Evolutionary conservation across 2,113 vertebrate species (phyloP).

Genomic region (Coptodon bakossiorum): DNA sequence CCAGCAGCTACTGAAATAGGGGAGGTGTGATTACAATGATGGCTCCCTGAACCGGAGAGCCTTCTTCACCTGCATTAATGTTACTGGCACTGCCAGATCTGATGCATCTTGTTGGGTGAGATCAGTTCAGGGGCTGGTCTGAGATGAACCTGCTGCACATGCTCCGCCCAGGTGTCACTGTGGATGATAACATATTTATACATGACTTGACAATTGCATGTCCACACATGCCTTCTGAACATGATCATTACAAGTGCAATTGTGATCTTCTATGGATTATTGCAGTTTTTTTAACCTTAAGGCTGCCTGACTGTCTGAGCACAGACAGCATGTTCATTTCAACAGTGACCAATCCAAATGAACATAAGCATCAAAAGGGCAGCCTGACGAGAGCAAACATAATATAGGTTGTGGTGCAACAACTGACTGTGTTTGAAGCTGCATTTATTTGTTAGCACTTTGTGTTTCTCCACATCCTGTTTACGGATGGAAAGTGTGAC

Average conservation of each 20-base stretch:
- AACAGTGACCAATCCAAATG: fast-evolving
- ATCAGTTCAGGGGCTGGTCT: fast-evolving
- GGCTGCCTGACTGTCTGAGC: not conserved
- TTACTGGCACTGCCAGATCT: not conserved
- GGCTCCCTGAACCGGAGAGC: not conserved
- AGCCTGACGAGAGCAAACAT: not conserved
- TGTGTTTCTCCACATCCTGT: not conserved
- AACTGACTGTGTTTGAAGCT: not conserved
- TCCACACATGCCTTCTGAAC: not conserved
- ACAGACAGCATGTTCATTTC: not conserved
- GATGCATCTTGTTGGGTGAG: not conserved
- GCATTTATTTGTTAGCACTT: not conserved
- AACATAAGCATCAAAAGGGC: not conserved
- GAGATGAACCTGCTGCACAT: not conserved
- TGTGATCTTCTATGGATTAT: not conserved
- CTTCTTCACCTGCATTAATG: not conserved
- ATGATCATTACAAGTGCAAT: not conserved
- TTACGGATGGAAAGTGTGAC: not conserved
- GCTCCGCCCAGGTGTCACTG: not conserved
- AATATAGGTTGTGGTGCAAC: not conserved
- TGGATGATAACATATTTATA: not conserved
- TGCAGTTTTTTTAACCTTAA: not conserved
- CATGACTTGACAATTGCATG: not conserved
- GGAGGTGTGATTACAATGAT: fast-evolving
- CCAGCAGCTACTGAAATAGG: not conserved